These are phyloP conservation scores for Antheraea yamamai DNA, from an alignment of 2,888 invertebrate genomes.

Conservation along the genomic window DNA sequence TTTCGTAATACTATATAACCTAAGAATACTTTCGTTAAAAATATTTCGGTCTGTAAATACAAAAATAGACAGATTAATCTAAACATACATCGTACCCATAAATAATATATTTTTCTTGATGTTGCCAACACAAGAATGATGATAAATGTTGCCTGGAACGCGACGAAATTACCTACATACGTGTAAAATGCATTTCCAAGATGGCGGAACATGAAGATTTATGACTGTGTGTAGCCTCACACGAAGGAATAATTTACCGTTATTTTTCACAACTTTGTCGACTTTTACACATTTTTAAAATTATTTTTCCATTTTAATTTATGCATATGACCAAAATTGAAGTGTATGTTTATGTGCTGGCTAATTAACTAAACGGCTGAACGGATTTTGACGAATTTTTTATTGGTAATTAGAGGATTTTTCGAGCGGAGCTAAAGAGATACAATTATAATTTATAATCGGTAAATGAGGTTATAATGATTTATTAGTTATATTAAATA, in stretches of 20 bases:
- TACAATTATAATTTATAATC: too few species aligned
- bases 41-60: neutral
- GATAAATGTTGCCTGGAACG: conserved; percentile 49
- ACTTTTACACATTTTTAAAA: conserved; percentile 15
- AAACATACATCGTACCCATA: conserved; percentile 30
- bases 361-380: too few species aligned
- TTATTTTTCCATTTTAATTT: conserved; percentile 13
- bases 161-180: conserved; percentile 44
- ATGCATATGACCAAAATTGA: too few species aligned
- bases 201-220: conserved; percentile 50
- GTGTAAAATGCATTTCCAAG: conserved; percentile 55
- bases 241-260: conserved; percentile 4
- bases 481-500: too few species aligned
- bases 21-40: neutral
- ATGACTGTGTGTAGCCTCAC: conserved; percentile 34
- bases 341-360: too few species aligned
- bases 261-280: conserved; percentile 16
- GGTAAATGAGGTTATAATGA: too few species aligned
- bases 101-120: conserved; percentile 37
- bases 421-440: too few species aligned
- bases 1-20: neutral
- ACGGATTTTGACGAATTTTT: too few species aligned
- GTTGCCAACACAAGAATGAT: conserved; percentile 44
- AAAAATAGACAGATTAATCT: neutral
- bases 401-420: too few species aligned